Evolutionary conservation across 2,113 vertebrate genomes (phyloP).

Genomic region (Clarias batrachus): DNA sequence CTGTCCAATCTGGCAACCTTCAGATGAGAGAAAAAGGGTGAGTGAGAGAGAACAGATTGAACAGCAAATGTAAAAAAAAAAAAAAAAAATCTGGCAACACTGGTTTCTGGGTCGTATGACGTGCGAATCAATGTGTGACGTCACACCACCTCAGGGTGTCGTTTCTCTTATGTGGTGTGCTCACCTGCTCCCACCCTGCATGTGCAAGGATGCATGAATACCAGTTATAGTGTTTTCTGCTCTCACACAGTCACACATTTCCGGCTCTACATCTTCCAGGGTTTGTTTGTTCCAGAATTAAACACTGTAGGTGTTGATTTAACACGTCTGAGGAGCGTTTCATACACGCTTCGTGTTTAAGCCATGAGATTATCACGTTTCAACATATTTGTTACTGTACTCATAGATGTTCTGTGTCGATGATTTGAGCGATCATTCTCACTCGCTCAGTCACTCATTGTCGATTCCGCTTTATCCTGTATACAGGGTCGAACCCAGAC

Average conservation of each 20-base stretch:
- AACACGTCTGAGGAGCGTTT: not conserved
- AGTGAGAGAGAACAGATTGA: constrained; percentile 40
- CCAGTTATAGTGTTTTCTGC: not conserved
- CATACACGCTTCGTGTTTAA: not conserved
- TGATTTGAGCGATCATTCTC: too few species aligned
- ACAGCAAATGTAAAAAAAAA: too few species aligned
- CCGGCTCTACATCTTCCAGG: not conserved
- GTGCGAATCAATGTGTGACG: constrained; percentile 11
- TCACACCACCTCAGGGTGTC: not conserved
- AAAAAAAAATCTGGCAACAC: not conserved
- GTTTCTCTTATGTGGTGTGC: not conserved
- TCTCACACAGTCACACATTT: not conserved
- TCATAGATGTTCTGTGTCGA: too few species aligned
- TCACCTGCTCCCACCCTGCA: not conserved
- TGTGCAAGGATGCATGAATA: not conserved
- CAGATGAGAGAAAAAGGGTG: constrained; percentile 48
- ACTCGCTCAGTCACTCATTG: too few species aligned
- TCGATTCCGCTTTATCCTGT: too few species aligned
- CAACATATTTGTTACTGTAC: not conserved
- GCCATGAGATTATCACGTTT: not conserved
- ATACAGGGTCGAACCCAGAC: too few species aligned
- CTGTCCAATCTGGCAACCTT: not conserved
- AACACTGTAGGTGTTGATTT: not conserved
- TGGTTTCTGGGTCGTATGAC: not conserved
- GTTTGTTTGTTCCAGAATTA: not conserved